phyloP scores from a whole-genome alignment of 2,888 invertebrate species.

The Diaperis boleti region DNA sequence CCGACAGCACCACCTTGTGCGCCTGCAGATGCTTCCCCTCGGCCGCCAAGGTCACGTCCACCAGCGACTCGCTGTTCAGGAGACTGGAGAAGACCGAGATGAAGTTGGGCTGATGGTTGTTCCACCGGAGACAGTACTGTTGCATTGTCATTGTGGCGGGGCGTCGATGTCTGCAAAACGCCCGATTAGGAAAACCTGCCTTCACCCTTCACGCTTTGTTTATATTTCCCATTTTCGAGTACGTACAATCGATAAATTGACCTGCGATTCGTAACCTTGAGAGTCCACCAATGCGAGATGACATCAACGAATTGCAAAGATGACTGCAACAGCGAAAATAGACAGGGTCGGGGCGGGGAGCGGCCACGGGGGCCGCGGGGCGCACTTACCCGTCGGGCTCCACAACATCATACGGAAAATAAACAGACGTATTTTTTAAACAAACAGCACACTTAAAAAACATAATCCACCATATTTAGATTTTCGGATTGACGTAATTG shows the following conservation, averaged over 20 bases:
- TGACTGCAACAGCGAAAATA: conserved; percentile 49
- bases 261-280: conserved; percentile 61
- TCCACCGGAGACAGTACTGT: conserved; percentile 78
- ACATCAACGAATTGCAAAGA: conserved; percentile 56
- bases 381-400: conserved; percentile 29
- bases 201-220: too few relatives aligned
- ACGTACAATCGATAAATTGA: conserved; percentile 60
- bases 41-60: conserved; percentile 92
- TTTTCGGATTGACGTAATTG: conserved; percentile 53
- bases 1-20: conserved; percentile 90
- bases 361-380: conserved; percentile 47
- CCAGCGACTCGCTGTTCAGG: conserved; percentile 84
- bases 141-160: conserved; percentile 62
- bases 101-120: conserved; percentile 94
- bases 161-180: conserved; percentile 9
- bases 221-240: conserved; percentile 51
- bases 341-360: conserved; percentile 48
- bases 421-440: conserved; percentile 45
- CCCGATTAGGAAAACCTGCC: background rate
- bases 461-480: conserved; percentile 56
- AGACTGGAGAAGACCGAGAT: conserved; percentile 89
- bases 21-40: conserved; percentile 90
- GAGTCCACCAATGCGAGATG: conserved; percentile 57
- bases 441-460: conserved; percentile 55
- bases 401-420: conserved; percentile 43